Evolutionary conservation across 2,797 vertebrate species (phyloP).

Genomic region (Ibycter americanus): DNA sequence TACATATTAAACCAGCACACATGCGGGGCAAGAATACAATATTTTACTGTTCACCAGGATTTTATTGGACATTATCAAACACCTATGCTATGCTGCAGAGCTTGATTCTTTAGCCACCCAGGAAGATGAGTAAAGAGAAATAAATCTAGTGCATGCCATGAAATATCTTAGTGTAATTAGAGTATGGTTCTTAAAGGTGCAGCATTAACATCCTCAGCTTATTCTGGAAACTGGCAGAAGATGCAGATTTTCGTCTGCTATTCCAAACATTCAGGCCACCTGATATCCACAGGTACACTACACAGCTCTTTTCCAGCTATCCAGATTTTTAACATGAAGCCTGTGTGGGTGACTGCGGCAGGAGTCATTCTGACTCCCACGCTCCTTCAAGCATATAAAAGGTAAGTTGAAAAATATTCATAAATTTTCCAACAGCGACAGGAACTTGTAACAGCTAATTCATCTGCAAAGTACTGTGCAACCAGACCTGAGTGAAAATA

Average conservation of each 20-base stretch:
- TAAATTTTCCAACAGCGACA: not conserved
- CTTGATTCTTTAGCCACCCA: not conserved
- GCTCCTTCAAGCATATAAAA: not conserved
- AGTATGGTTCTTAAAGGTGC: not conserved
- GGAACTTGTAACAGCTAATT: not conserved
- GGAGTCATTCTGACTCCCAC: not conserved
- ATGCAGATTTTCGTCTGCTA: not conserved
- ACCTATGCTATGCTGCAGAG: not conserved
- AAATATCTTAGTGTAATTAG: not conserved
- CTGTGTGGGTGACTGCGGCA: not conserved
- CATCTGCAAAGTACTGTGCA: not conserved
- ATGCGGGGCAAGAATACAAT: not conserved
- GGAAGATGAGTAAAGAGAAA: not conserved
- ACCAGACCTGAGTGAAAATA: not conserved
- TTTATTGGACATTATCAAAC: not conserved
- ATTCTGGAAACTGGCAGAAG: not conserved
- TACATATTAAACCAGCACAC: not conserved
- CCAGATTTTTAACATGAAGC: not conserved
- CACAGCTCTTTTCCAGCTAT: not conserved
- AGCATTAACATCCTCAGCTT: not conserved
- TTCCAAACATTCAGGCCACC: not conserved
- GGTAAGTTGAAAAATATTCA: not conserved
- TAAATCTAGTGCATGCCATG: not conserved
- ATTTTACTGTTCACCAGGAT: not conserved
- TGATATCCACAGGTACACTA: not conserved